Evolutionary conservation across 2,888 invertebrate genomes (phyloP), one percentile per base, ranked within the genome.

Genomic region (Drosophila phalerata): DNA sequence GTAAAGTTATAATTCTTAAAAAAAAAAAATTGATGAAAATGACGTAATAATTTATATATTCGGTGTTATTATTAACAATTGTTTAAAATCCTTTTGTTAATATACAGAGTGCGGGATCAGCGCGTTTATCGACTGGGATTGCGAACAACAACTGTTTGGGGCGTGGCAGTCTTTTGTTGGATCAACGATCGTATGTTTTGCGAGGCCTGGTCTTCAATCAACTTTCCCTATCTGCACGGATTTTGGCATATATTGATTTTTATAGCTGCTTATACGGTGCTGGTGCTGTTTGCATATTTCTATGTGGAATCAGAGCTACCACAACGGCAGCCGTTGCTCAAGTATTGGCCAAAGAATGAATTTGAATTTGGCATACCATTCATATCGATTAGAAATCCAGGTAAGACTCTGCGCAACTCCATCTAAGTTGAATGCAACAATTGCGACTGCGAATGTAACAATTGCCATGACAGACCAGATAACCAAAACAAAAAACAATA

Each of bases 211-310:
- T 94, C 95, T 1, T 94, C 94, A 13, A 94, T 96, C 11, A 95
- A 96, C 92, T 96, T 97, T 84, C 97, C 97, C 0, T 97, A 97
- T 92, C 94, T 97, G 87, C 97, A 97, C 91, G 96, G 96, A 11
- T 93, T 96, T 17, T 97, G 97, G 97, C 97, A 97, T 91, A 93
- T 97, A 13, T 94, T 97, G 57, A 96, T 96, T 77, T 96, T 96
- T 87, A 96, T 97, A 53, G 95, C 96, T 0, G 94, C 96, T 34
- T 97, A 97, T 84, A 96, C 96, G 5, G 95, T 95, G 13, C 94
- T 96, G 17, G 96, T 97, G 6, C 93, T 97, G 0, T 96, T 96
- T 88, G 96, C 97, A 0, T 97, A 96, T 90, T 96, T 97, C 90
- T 95, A 96, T 81, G 96, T 96, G 0, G 93, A 94, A 58, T 95